Percentiles rank a stretch among this genome's conserved stretches.
Conservation (phyloP, 2,113 vertebrate genomes). For the Oophaga pumilio region DNA sequence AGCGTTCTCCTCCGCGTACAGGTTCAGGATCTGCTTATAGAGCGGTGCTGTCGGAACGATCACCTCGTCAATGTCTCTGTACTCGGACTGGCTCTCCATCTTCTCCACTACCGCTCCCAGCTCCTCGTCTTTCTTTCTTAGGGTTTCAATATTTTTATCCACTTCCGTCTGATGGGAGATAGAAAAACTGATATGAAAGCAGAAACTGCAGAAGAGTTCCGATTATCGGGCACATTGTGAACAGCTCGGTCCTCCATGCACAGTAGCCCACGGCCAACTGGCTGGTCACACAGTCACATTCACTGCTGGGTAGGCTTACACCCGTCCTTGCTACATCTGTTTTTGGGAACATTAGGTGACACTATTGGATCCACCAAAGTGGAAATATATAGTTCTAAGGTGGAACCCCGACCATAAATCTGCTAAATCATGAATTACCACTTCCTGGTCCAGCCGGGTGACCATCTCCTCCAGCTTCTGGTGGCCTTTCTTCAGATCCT, state of each 20-base stretch:
- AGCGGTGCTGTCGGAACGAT: slow-evolving; percentile 96
- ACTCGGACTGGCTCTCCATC: slow-evolving; percentile 98
- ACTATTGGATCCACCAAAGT: too few relatives aligned
- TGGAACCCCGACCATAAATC: not conserved
- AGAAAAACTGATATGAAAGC: not conserved
- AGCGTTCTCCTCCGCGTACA: slow-evolving; percentile 97
- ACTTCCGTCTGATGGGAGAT: slow-evolving; percentile 82
- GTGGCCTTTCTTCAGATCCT: slow-evolving; percentile 96
- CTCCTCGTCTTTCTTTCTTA: slow-evolving; percentile 97
- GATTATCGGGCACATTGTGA: too few relatives aligned
- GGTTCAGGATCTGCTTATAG: slow-evolving; percentile 97
- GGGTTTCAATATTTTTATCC: slow-evolving; percentile 94
- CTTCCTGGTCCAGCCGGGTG: slow-evolving; percentile 93
- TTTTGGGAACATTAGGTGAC: too few relatives aligned
- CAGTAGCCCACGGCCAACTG: too few relatives aligned
- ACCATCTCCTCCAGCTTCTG: slow-evolving; percentile 98
- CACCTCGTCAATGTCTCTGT: slow-evolving; percentile 97
- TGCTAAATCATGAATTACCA: slow-evolving; percentile 76
- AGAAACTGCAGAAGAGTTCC: not conserved
- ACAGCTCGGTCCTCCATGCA: too few relatives aligned
- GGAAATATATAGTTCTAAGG: too few relatives aligned
- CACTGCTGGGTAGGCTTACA: too few relatives aligned
- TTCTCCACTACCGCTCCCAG: slow-evolving; percentile 95
- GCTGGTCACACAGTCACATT: too few relatives aligned
- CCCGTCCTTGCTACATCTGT: too few relatives aligned